phyloP scores from a whole-genome alignment of 2,113 vertebrate genomes.

The Melanostigma gelatinosum region DNA sequence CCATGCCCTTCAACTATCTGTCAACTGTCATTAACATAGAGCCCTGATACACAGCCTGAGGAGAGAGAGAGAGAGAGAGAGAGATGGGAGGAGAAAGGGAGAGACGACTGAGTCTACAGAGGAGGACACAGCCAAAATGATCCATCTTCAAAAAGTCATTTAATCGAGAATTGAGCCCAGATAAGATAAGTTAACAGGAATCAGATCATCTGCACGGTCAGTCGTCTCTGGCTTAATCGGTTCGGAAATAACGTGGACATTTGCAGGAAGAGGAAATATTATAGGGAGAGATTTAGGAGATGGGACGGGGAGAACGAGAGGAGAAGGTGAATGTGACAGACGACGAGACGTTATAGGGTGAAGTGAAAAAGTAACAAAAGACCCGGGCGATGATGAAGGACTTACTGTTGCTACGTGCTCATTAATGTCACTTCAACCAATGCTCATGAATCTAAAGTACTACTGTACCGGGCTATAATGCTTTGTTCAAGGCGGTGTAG shows the following conservation, averaged over 20 bases:
- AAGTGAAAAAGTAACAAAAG: background rate
- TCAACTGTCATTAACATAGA: conserved; percentile 96
- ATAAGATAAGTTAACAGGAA: conserved; percentile 1
- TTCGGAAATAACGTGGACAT: background rate
- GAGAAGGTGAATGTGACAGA: background rate
- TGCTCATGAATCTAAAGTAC: background rate
- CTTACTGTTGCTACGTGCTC: background rate
- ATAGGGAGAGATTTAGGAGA: conserved; percentile 1
- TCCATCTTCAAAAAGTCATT: conserved; percentile 35
- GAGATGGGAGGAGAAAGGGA: conserved; percentile 36
- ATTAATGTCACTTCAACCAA: background rate
- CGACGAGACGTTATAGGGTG: background rate
- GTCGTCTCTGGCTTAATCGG: background rate
- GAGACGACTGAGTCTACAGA: conserved; percentile 45
- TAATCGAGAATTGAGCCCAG: conserved; percentile 22
- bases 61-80: conserved; percentile 33
- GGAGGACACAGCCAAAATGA: conserved; percentile 29
- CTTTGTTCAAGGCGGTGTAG: background rate
- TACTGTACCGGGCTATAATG: background rate
- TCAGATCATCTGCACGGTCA: conserved; percentile 15
- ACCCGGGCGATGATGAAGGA: background rate
- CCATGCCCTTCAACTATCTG: conserved; percentile 97
- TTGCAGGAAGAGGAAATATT: background rate
- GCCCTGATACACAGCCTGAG: conserved; percentile 82
- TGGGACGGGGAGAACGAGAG: background rate